Percentiles rank a stretch among this genome's conserved stretches.
Evolutionary conservation across 2,888 invertebrate genomes (phyloP).

Genomic region (Ornithoptera alexandrae): DNA sequence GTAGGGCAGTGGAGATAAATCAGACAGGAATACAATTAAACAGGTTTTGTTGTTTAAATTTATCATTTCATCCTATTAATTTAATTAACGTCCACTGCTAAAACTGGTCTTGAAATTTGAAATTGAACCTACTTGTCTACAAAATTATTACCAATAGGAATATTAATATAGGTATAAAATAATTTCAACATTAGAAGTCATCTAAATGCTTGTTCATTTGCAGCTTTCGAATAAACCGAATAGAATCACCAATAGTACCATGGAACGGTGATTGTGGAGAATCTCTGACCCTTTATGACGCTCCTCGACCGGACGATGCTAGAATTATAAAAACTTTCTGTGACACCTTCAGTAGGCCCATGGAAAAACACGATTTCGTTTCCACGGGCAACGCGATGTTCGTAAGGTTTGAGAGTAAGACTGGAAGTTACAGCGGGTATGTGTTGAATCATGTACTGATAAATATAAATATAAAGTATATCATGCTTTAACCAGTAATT

Average conservation of each 20-base stretch:
- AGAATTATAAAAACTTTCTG: slow-evolving; percentile 96
- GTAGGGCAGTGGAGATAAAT: too few relatives aligned
- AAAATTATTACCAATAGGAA: too few relatives aligned
- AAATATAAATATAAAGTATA: not conserved
- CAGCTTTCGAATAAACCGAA: slow-evolving; percentile 93
- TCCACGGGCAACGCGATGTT: slow-evolving; percentile 92
- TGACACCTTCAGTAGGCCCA: slow-evolving; percentile 94
- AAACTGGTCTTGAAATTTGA: too few relatives aligned
- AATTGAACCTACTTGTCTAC: too few relatives aligned
- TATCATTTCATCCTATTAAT: too few relatives aligned
- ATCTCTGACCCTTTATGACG: slow-evolving; percentile 93
- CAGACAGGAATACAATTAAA: too few relatives aligned
- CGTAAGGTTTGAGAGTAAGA: slow-evolving; percentile 94
- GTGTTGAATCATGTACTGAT: slow-evolving; percentile 33
- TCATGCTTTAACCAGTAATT: not conserved
- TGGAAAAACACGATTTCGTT: slow-evolving; percentile 96
- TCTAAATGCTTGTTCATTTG: not conserved
- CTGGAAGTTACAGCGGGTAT: slow-evolving; percentile 93
- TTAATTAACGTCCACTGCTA: too few relatives aligned
- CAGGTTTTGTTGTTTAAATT: too few relatives aligned
- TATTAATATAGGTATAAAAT: too few relatives aligned
- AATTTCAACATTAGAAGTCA: too few relatives aligned
- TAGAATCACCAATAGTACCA: slow-evolving; percentile 91
- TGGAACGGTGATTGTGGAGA: slow-evolving; percentile 95
- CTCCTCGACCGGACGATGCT: slow-evolving; percentile 92